These are phyloP conservation scores for Anastrepha ludens DNA, from an alignment of 1,140 invertebrate genomes.

Conservation along the genomic window DNA sequence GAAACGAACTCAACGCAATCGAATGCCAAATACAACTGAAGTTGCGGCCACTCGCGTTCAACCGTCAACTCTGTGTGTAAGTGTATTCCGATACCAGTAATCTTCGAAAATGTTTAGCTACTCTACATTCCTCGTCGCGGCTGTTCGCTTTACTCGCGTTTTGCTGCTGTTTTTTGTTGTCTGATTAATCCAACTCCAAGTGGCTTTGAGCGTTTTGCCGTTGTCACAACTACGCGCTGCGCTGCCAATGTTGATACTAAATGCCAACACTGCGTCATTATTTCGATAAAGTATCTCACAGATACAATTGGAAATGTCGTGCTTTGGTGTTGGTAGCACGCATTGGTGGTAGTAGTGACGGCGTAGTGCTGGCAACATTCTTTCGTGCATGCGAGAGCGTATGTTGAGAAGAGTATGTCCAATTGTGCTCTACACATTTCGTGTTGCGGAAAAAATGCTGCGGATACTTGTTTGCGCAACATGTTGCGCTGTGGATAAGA, in stretches of 20 bases:
- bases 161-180: not conserved
- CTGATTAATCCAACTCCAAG: slow-evolving; percentile 6
- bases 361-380: not conserved
- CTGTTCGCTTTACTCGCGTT: not conserved
- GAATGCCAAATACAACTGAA: slow-evolving; percentile 44
- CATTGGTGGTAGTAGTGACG: not conserved
- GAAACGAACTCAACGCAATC: slow-evolving; percentile 39
- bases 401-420: not conserved
- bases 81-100: not conserved
- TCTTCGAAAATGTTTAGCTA: slow-evolving; percentile 26
- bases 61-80: not conserved
- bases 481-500: too few relatives aligned
- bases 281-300: slow-evolving; percentile 51
- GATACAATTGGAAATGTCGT: slow-evolving; percentile 41
- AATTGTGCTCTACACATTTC: not conserved
- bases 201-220: slow-evolving; percentile 42
- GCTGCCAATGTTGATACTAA: slow-evolving; percentile 52
- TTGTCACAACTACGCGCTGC: slow-evolving; percentile 35
- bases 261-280: slow-evolving; percentile 47
- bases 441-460: not conserved
- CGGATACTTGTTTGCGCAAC: too few relatives aligned
- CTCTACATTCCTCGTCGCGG: not conserved
- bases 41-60: slow-evolving; percentile 30
- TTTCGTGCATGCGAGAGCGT: not conserved
- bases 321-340: not conserved